These are phyloP conservation scores for Oreohelix idahoensis DNA, from an alignment of 1,140 invertebrate genomes.

Conservation along the genomic window DNA sequence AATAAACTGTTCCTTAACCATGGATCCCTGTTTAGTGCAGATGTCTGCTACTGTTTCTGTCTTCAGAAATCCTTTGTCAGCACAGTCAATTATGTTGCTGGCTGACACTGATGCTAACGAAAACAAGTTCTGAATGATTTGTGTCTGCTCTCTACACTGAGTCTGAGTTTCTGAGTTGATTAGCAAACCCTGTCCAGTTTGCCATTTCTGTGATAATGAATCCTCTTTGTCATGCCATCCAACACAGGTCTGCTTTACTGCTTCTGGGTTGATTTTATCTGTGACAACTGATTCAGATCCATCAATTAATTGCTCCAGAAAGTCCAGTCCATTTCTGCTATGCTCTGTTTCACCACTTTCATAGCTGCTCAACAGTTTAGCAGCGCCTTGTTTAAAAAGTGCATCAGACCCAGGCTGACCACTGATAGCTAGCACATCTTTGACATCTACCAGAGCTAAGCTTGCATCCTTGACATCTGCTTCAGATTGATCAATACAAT, in stretches of 20 bases:
- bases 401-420: no score
- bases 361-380: neutral
- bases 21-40: neutral
- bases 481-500: no score
- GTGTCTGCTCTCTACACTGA: neutral
- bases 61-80: neutral
- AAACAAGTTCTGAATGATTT: neutral
- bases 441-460: no score
- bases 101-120: neutral
- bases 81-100: neutral
- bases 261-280: neutral
- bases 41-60: neutral
- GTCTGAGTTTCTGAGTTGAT: neutral
- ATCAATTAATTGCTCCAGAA: neutral
- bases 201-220: neutral
- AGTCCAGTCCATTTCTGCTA: neutral
- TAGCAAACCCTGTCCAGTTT: neutral
- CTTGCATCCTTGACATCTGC: no score
- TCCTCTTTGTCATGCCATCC: neutral
- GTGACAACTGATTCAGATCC: neutral
- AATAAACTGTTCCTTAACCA: neutral
- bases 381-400: no score
- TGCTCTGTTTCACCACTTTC: neutral
- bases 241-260: neutral
- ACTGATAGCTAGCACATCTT: no score